A percentile compares a stretch with the other conserved stretches of the same genome.
phyloP scores from a whole-genome alignment of 1,140 invertebrate genomes.

The Heliothis virescens region DNA sequence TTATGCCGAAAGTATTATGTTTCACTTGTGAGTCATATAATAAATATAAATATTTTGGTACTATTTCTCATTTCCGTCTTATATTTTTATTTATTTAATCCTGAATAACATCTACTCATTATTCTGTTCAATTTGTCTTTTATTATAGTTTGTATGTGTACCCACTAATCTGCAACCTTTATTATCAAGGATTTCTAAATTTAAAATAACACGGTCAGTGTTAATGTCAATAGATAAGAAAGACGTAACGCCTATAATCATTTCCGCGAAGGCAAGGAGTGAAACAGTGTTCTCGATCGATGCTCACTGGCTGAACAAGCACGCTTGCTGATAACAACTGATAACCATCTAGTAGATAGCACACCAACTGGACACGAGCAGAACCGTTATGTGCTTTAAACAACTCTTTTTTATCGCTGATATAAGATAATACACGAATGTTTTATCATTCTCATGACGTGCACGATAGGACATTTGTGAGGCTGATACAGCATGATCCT shows the following conservation, averaged over 20 bases:
- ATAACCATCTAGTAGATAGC: conserved; percentile 78
- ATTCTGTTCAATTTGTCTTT: too few species aligned
- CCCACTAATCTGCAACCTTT: too few species aligned
- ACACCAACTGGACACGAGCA: conserved; percentile 59
- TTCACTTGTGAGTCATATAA: not conserved
- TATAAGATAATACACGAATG: conserved; percentile 77
- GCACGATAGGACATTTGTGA: conserved; percentile 35
- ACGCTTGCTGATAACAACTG: conserved; percentile 73
- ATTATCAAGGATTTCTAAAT: not conserved
- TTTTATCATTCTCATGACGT: conserved; percentile 65
- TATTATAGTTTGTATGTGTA: too few species aligned
- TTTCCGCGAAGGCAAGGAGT: conserved; percentile 50
- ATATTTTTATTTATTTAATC: too few species aligned
- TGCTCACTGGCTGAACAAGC: conserved; percentile 60
- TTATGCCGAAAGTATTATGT: not conserved
- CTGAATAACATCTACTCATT: too few species aligned
- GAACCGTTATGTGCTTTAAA: conserved; percentile 62
- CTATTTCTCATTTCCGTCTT: too few species aligned
- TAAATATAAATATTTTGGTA: too few species aligned
- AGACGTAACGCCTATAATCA: conserved; percentile 57
- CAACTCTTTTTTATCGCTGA: conserved; percentile 62
- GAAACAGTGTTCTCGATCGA: conserved; percentile 60
- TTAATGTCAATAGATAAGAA: conserved; percentile 57
- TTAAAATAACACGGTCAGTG: conserved; percentile 66
- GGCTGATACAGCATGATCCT: conserved; percentile 45